These are phyloP conservation scores for Zoanthus sansibaricus DNA, from an alignment of 92 coral and sea anemone genomes.

Conservation along the genomic window DNA sequence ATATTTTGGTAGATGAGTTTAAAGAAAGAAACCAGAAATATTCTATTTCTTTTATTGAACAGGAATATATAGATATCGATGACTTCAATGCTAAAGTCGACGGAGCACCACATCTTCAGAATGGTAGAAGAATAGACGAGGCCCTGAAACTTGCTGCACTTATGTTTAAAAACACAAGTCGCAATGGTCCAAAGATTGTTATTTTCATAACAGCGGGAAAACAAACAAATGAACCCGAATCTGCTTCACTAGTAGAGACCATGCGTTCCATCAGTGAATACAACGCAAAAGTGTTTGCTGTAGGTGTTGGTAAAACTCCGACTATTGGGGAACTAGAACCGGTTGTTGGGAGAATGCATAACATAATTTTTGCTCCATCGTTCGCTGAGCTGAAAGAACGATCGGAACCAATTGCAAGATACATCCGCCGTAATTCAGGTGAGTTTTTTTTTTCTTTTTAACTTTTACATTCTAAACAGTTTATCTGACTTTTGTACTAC, in stretches of 20 bases:
- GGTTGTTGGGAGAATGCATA: constrained; percentile 10
- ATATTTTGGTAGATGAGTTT: background rate
- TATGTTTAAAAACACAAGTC: background rate
- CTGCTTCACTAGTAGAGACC: background rate
- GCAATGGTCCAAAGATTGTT: constrained; percentile 29
- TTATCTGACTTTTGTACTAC: too few species aligned
- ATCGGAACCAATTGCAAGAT: constrained; percentile 24
- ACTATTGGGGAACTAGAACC: constrained; percentile 12
- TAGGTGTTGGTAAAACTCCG: constrained; percentile 20
- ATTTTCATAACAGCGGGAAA: constrained; percentile 32
- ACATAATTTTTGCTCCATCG: constrained; percentile 25
- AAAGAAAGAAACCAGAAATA: background rate
- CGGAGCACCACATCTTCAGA: constrained; percentile 35
- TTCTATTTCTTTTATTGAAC: background rate
- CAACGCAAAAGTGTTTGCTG: constrained; percentile 27
- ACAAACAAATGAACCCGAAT: constrained; percentile 16
- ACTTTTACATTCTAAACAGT: too few species aligned
- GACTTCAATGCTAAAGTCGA: constrained; percentile 19
- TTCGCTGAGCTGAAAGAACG: constrained; percentile 15
- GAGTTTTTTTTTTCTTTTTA: background rate
- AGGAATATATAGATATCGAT: constrained; percentile 39
- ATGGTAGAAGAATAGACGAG: constrained; percentile 70
- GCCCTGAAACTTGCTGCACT: constrained; percentile 66
- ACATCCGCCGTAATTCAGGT: constrained; percentile 36
- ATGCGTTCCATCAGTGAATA: constrained; percentile 13